Base-by-base conservation (phyloP, 1,140 invertebrate species). In the Plectrocnemia conspersa region DNA sequence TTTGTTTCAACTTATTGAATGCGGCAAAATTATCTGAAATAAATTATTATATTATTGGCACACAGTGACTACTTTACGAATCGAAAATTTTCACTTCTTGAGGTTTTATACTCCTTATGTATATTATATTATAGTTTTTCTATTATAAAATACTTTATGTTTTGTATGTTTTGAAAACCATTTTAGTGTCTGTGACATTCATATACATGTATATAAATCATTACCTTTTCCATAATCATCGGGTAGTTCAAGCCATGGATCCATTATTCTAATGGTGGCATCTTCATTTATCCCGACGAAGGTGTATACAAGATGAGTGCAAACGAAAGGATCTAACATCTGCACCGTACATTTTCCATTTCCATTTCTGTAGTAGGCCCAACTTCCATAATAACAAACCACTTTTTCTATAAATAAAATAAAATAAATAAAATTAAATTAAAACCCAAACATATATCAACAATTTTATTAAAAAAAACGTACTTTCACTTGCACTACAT, bases 381-480 rank as follows among this genome's bases (percentile, higher is more conserved):
- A 89, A 15, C 79, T 84, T 5, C 83, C 85, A 58, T 81, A 82
- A 66, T 89, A 89, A 61, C 86, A 89, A 0, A 85, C 67, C 7
- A 86, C 63, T 47, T 73, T 64, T 54, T 79, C 79, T 77, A 62
- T 22, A 65, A 60, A 42, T 59, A 64, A 48, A 53, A 65, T 61
- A 29, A 22, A 42, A 23, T 22, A 2, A 11, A 11, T 11, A 22
- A 22, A 42, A 42, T 22, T 42, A 23, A 42, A 19, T 42, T 5
- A 22, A 13, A 21, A 22, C 11, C 40, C 3, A 19, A 42, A 42
- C 21, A 5, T 18, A 42, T 22, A 22, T 23, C 22, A 5, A 22
- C 1, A 13, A 42, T 42, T 22, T 23, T 10, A 9, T 23, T n/a
- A 2, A 42, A 1, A 4, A 42, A 42, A 22, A 22, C 2, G 19